A percentile compares a stretch with the other conserved stretches of the same genome.
Conservation (phyloP, 1,140 invertebrate species). For the Drosophila azteca region DNA sequence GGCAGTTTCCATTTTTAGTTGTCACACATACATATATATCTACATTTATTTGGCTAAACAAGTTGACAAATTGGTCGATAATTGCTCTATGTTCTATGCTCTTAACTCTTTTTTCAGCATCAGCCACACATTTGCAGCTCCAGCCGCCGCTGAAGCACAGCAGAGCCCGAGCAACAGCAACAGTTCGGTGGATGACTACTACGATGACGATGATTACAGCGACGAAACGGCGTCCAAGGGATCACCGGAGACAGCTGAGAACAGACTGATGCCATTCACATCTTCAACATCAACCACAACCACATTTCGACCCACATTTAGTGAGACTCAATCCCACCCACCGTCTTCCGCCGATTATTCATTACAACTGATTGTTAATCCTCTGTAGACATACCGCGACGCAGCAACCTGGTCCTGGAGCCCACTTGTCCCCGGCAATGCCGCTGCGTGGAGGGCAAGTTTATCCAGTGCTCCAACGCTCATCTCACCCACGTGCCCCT, state of each 20-base stretch:
- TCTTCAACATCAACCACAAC: constrained; percentile 58
- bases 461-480: constrained; percentile 65
- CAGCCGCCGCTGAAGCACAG: constrained; percentile 30
- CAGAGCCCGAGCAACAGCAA: constrained; percentile 44
- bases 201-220: constrained; percentile 60
- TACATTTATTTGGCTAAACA: constrained; percentile 31
- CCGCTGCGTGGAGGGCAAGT: constrained; percentile 70
- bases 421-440: constrained; percentile 75
- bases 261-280: constrained; percentile 50
- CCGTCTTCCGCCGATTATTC: neutral
- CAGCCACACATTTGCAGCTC: constrained; percentile 63
- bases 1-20: constrained; percentile 37
- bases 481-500: constrained; percentile 70
- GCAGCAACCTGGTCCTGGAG: constrained; percentile 75
- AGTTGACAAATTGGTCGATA: constrained; percentile 46
- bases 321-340: constrained; percentile 32
- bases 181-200: constrained; percentile 40
- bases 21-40: constrained; percentile 1
- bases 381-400: constrained; percentile 63
- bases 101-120: constrained; percentile 43
- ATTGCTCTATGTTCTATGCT: constrained; percentile 28
- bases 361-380: neutral
- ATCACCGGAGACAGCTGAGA: constrained; percentile 51
- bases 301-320: constrained; percentile 71
- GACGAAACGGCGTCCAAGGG: constrained; percentile 28